Conservation (phyloP, 2,797 vertebrate genomes). For the Coendou prehensilis region DNA sequence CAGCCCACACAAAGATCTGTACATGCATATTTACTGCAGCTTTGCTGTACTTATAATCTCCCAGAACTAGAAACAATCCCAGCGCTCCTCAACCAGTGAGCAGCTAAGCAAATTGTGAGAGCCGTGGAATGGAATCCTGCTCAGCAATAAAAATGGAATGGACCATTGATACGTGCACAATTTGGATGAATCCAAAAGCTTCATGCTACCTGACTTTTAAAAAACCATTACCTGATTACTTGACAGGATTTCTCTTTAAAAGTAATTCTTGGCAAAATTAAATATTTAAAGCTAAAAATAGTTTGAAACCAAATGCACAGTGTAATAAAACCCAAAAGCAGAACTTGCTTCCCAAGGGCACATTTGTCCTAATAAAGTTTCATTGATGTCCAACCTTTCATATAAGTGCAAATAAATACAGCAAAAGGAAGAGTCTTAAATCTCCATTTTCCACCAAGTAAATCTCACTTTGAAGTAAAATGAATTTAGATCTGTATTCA, state of each 20-base stretch:
- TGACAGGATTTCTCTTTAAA: not conserved
- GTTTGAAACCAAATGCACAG: not conserved
- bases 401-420: conserved; percentile 36
- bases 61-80: not conserved
- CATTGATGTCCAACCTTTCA: not conserved
- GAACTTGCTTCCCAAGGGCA: conserved; percentile 37
- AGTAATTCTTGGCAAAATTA: conserved; percentile 25
- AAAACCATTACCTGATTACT: not conserved
- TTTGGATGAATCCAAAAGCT: not conserved
- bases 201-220: not conserved
- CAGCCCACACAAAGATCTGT: not conserved
- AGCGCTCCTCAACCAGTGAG: not conserved
- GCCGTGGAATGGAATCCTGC: not conserved
- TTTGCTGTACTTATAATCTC: not conserved
- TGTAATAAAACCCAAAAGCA: not conserved
- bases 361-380: conserved; percentile 9
- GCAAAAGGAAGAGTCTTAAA: not conserved
- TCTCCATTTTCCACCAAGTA: not conserved
- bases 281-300: conserved; percentile 35
- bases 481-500: not conserved
- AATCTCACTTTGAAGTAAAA: conserved; percentile 41
- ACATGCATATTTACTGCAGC: not conserved
- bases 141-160: not conserved
- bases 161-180: not conserved
- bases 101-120: not conserved